These are phyloP conservation scores for Sporophila hypoxantha DNA, from an alignment of 2,113 vertebrate species.

Conservation along the genomic window DNA sequence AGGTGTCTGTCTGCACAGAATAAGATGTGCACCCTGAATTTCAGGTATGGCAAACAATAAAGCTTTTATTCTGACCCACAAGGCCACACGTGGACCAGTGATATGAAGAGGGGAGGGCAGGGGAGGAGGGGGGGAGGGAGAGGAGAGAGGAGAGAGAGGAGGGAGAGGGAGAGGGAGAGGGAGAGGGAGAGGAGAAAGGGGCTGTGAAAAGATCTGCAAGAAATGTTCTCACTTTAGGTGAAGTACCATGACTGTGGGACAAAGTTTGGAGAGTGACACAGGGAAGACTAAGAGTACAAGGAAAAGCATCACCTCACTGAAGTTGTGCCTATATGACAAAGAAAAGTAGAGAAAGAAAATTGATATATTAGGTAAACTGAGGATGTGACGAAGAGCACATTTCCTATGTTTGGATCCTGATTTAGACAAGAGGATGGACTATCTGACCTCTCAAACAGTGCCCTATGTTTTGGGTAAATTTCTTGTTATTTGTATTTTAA, in stretches of 20 bases:
- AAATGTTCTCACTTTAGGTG: not conserved
- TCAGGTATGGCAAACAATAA: not conserved
- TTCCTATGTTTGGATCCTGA: not conserved
- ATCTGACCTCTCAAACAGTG: not conserved
- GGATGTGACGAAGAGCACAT: not conserved
- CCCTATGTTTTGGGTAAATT: not conserved
- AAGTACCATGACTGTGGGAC: not conserved
- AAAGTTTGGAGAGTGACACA: not conserved
- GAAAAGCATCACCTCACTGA: not conserved
- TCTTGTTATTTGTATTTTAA: not conserved
- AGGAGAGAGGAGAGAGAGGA: too few relatives aligned
- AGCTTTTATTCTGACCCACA: not conserved
- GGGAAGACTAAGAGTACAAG: not conserved
- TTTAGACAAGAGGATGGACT: not conserved
- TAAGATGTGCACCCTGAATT: not conserved
- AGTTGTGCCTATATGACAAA: not conserved
- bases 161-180: too few relatives aligned
- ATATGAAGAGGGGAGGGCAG: too few relatives aligned
- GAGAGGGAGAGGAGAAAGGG: not conserved
- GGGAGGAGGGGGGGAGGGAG: too few relatives aligned
- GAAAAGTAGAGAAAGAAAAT: not conserved
- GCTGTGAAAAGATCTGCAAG: not conserved
- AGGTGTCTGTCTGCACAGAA: not conserved
- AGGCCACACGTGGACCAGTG: not conserved
- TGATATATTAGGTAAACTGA: not conserved